Evolutionary conservation across 1,140 invertebrate genomes (phyloP), one percentile per base, ranked within the genome.

Genomic region (Pseudomyrmex pallidus): DNA sequence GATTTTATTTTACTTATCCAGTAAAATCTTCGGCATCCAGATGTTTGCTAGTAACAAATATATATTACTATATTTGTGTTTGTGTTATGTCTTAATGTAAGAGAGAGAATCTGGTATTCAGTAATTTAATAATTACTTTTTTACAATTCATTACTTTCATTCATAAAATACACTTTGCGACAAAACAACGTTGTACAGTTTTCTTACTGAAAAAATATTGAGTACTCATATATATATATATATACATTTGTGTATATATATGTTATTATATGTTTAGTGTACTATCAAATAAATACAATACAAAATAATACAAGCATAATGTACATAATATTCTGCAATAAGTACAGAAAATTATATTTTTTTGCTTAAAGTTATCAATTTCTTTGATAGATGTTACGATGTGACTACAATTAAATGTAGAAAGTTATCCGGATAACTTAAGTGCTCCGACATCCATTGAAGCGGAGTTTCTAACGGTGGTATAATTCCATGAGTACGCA

Each of bases 391-490:
- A 35, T 63, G 91, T 93, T 94, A 93, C 84, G 88, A 92, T 12
- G 89, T 89, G 10, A 84, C 83, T 8, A 97, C 90, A 90, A 96
- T 96, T 87, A 98, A 95, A 96, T 99, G 99, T 83, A 99, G 94
- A 95, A 99, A 99, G 94, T 99, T 99, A 93, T 99, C 99, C 2
- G 99, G 98, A 95, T 99, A 99, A 93, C 98, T 99, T 70, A 99
- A 95, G 94, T 99, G 98, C 95, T 99, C 98, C 15, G 98, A 98
- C 92, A 99, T 96, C 99, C 99, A 99, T 91, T 99, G 97, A 8
- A 99, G 90, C 4, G 99, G 98, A n/a, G 98, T 98, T 66, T 99
- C 97, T 56, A 96, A 90, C 4, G 98, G 97, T 77, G 98, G 96
- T 88, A 96, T 95, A 77, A 99, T 97, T 1, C 99, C 99, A 94